Base-by-base conservation (phyloP, 2,888 invertebrate species). In the Tiliacea aurago region DNA sequence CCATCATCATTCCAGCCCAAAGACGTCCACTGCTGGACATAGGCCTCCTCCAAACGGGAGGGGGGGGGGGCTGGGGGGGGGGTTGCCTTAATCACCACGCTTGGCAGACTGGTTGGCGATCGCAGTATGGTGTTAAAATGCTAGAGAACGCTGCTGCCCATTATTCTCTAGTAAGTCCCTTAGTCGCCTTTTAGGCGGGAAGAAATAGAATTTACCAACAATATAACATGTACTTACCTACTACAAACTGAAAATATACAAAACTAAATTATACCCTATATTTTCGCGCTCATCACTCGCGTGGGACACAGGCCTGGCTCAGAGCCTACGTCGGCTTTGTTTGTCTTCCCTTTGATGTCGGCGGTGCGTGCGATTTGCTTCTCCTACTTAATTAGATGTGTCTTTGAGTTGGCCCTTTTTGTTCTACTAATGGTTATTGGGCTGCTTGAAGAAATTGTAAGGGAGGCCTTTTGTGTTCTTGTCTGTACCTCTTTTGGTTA, bases 371-470 rank as follows among this genome's bases (percentile, higher is more conserved):
- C 77, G 77, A 82, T 82, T 83, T 80, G 76, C 77, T 66, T 49
- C 63, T 81, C 67, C 78, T 70, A 77, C 84, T 76, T 84, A 85
- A 85, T 85, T 85, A 86, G 74, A 79, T 70, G 58, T 73, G 76
- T 85, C 84, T 85, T 84, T 85, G 84, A 76, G 73, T 56, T 64
- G 15, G 61, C 28, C 37, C 70, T 80, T 74, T 83, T 82, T 76
- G 85, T 82, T 74, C 28, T 51, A 62, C 69, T 83, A 81, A 81
- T 81, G 81, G 69, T 71, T 81, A 83, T 83, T 83, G 71, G 71
- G 66, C n/a, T 75, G 75, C 83, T 81, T 79, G 69, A 83, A 75
- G 70, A 79, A 82, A 78, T 69, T 74, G 64, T 55, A 7, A 4
- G 37, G 20, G 15, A 63, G 18, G 37, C 20, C 28, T 65, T 73